Evolutionary conservation across 2,113 vertebrate genomes (phyloP).

Genomic region (Corapipo altera): DNA sequence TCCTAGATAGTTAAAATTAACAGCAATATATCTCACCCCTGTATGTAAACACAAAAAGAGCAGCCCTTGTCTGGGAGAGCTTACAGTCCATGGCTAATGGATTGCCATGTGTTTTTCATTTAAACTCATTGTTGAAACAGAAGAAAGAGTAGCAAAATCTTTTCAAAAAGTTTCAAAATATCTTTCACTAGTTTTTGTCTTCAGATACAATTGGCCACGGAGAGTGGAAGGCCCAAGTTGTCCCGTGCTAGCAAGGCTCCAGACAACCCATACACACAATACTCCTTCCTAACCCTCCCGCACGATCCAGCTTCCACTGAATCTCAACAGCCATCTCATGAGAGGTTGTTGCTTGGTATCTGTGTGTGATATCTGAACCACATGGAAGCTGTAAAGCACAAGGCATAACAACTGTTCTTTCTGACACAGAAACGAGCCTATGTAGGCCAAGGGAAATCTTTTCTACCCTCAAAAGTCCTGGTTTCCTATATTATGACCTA

Average conservation of each 20-base stretch:
- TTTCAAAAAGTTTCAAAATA: not conserved
- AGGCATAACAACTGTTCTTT: not conserved
- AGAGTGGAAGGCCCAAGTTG: not conserved
- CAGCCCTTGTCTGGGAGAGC: conserved; percentile 1
- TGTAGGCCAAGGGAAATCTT: not conserved
- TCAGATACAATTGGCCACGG: not conserved
- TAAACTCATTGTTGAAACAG: not conserved
- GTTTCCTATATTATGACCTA: conserved; percentile 17
- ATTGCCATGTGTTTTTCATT: not conserved
- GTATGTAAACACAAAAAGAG: not conserved
- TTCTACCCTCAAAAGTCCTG: not conserved
- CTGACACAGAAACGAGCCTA: not conserved
- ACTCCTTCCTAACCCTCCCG: not conserved
- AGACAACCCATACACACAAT: not conserved
- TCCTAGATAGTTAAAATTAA: not conserved
- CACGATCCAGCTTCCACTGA: not conserved
- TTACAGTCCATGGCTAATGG: not conserved
- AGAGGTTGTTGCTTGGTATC: not conserved
- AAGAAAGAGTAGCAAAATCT: not conserved
- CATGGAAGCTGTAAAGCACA: not conserved
- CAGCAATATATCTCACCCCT: not conserved
- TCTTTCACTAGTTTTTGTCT: not conserved
- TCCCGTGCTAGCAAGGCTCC: not conserved
- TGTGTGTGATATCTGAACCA: not conserved
- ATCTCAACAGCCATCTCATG: not conserved